Conservation (phyloP, 2,888 invertebrate genomes). For the Galeruca laticollis region DNA sequence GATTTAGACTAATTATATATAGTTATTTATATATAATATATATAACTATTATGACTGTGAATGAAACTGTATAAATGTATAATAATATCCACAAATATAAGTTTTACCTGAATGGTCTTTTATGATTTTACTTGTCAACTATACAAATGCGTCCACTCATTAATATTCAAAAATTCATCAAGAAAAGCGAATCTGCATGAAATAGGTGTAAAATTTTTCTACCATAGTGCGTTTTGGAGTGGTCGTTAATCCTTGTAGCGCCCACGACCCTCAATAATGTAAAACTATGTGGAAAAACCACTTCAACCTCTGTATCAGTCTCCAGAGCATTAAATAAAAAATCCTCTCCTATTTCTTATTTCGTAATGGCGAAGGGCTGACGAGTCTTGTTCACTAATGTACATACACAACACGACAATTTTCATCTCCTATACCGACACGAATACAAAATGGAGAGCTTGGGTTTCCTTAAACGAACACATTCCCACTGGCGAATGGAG, state of each 20-base stretch:
- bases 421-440: conserved; percentile 28
- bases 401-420: conserved; percentile 40
- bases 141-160: background rate
- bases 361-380: conserved; percentile 31
- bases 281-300: background rate
- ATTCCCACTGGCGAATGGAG: conserved; percentile 24
- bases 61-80: too few species aligned
- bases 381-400: conserved; percentile 42
- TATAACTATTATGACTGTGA: too few species aligned
- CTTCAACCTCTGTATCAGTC: conserved; percentile 13
- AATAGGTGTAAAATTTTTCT: background rate
- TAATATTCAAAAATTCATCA: conserved; percentile 6
- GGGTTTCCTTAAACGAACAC: conserved; percentile 28
- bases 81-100: too few species aligned
- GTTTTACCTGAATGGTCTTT: too few species aligned
- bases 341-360: conserved; percentile 27
- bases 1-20: too few species aligned
- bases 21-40: too few species aligned
- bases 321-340: conserved; percentile 27
- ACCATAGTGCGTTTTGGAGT: background rate
- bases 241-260: background rate
- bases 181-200: background rate
- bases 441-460: conserved; percentile 34
- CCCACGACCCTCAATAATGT: conserved; percentile 2
- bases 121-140: too few species aligned